Evolutionary conservation across 2,888 invertebrate genomes (phyloP).

Genomic region (Eupithecia subumbrata): DNA sequence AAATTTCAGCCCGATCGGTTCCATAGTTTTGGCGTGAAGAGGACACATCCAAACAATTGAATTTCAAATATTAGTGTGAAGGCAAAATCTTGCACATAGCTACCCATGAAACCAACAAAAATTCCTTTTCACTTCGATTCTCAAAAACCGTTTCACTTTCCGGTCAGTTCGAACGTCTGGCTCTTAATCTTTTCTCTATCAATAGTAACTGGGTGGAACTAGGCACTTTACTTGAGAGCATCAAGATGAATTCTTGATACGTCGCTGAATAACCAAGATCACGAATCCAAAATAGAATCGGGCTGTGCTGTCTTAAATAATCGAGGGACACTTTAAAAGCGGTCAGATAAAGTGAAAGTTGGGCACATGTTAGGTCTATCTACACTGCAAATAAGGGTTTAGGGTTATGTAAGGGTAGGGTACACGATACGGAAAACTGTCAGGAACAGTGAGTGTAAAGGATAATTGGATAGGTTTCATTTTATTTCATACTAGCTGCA

Average conservation of each 20-base stretch:
- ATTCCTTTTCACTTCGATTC: background rate
- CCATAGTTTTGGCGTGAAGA: too few relatives aligned
- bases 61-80: too few relatives aligned
- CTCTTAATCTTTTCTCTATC: slow-evolving; percentile 16
- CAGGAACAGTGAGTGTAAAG: background rate
- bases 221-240: slow-evolving; percentile 43
- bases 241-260: slow-evolving; percentile 50
- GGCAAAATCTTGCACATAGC: too few relatives aligned
- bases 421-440: slow-evolving; percentile 6
- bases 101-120: background rate
- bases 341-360: slow-evolving; percentile 13
- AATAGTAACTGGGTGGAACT: slow-evolving; percentile 20
- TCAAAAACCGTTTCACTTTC: background rate
- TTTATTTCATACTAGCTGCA: too few relatives aligned
- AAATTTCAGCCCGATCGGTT: too few relatives aligned
- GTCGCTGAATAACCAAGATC: slow-evolving; percentile 50
- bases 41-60: too few relatives aligned
- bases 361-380: background rate
- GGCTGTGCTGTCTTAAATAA: slow-evolving; percentile 29
- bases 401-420: slow-evolving; percentile 1
- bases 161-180: background rate
- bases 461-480: background rate
- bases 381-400: slow-evolving; percentile 6
- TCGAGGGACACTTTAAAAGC: slow-evolving; percentile 18
- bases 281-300: slow-evolving; percentile 30